Evolutionary conservation across 2,113 vertebrate genomes (phyloP).

Genomic region (Oxyruncus cristatus): DNA sequence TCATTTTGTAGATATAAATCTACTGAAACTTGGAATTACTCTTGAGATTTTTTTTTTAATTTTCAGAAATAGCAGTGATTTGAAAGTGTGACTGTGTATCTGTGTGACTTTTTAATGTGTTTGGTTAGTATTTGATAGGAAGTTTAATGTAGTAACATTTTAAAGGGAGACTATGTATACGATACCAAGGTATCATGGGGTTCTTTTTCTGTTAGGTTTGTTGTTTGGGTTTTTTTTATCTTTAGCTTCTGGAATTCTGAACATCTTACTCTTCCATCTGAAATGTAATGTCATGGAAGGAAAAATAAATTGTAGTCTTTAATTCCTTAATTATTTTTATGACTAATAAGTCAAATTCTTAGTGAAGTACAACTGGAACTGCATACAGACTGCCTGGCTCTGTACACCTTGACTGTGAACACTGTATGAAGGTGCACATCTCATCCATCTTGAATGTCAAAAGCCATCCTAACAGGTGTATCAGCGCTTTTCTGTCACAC

Average conservation of each 20-base stretch:
- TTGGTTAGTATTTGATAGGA: not conserved
- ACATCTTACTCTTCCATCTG: not conserved
- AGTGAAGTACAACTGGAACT: not conserved
- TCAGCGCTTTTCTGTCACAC: not conserved
- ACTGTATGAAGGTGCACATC: not conserved
- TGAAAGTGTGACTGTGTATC: not conserved
- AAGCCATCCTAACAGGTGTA: conserved; percentile 17
- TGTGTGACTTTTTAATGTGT: not conserved
- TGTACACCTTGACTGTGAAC: not conserved
- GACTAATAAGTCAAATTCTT: not conserved
- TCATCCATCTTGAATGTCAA: not conserved
- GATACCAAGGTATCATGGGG: not conserved
- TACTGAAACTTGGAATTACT: not conserved
- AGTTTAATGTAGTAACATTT: not conserved
- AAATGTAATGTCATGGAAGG: not conserved
- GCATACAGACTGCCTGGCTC: not conserved
- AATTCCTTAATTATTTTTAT: not conserved
- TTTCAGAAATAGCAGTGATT: not conserved
- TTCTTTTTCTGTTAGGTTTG: not conserved
- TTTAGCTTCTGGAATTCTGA: not conserved
- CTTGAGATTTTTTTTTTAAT: not conserved
- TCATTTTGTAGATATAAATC: conserved; percentile 13
- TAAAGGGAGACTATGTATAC: not conserved
- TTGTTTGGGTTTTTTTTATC: not conserved
- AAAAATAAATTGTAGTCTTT: not conserved